Evolutionary conservation across 2,888 invertebrate species (phyloP).

Genomic region (Pandemis corylana): DNA sequence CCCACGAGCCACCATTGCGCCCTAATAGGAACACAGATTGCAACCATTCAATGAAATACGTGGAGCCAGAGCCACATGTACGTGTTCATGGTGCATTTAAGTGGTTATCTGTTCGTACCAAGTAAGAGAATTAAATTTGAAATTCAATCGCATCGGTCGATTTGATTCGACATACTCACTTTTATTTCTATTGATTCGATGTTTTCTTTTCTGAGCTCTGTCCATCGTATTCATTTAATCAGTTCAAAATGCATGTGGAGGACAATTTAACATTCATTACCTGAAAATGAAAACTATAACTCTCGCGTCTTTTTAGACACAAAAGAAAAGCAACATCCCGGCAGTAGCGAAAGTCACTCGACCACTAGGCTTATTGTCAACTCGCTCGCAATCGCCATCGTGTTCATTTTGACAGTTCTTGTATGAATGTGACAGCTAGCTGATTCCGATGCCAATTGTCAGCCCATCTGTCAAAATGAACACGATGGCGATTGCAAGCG

Average conservation of each 20-base stretch:
- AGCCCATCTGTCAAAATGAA: no score
- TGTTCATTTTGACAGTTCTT: no score
- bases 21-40: slow-evolving; percentile 55
- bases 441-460: no score
- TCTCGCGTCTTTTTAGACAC: not conserved
- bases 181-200: not conserved
- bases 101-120: slow-evolving; percentile 26
- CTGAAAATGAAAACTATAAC: not conserved
- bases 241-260: not conserved
- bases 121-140: slow-evolving; percentile 17
- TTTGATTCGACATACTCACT: not conserved
- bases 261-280: no score
- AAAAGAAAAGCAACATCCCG: slow-evolving; percentile 16
- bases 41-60: slow-evolving; percentile 45
- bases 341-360: slow-evolving; percentile 19
- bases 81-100: slow-evolving; percentile 31
- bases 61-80: slow-evolving; percentile 33
- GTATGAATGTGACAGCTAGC: no score
- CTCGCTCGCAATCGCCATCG: no score
- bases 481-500: no score
- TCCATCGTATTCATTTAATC: not conserved
- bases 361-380: no score
- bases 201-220: not conserved
- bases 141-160: not conserved
- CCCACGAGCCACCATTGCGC: slow-evolving; percentile 52